Percentiles rank a stretch among this genome's conserved stretches.
These are phyloP conservation scores for Neoscelio sp. DNA, from an alignment of 2,888 invertebrate genomes.

Conservation along the genomic window DNA sequence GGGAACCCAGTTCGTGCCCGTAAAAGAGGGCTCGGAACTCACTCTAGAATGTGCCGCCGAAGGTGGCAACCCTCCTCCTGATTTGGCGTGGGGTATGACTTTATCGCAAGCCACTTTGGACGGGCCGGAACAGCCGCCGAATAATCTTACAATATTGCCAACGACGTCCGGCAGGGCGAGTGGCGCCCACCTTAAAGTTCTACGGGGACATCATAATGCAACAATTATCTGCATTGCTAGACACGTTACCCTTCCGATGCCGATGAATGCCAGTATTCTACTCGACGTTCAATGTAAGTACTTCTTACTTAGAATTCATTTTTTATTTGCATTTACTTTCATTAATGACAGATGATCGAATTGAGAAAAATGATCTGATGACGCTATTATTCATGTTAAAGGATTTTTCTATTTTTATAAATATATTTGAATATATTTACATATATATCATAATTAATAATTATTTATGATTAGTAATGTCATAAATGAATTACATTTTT, in stretches of 20 bases:
- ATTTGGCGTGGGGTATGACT: constrained; percentile 87
- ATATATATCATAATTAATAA: no score
- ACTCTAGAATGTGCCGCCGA: constrained; percentile 94
- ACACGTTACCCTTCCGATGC: constrained; percentile 86
- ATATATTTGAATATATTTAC: no score
- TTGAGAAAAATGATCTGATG: no score
- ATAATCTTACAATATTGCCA: constrained; percentile 80
- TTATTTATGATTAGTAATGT: no score
- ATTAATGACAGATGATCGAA: no score
- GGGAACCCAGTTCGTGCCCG: constrained; percentile 94
- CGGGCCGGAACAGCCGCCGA: constrained; percentile 80
- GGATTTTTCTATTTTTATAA: no score
- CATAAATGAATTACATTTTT: no score
- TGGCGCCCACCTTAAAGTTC: constrained; percentile 89
- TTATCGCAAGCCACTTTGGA: constrained; percentile 83
- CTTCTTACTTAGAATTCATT: no score
- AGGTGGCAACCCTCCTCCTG: constrained; percentile 90
- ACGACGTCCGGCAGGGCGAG: constrained; percentile 82
- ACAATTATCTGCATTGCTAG: constrained; percentile 92
- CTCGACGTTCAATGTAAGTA: constrained; percentile 89
- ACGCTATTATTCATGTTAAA: no score
- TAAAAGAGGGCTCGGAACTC: constrained; percentile 92
- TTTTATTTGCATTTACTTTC: no score
- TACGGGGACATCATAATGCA: constrained; percentile 94
- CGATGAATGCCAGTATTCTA: constrained; percentile 85